A percentile compares a stretch with the other conserved stretches of the same genome.
phyloP scores from a whole-genome alignment of 2,888 invertebrate genomes.

The Dendrolimus pini region DNA sequence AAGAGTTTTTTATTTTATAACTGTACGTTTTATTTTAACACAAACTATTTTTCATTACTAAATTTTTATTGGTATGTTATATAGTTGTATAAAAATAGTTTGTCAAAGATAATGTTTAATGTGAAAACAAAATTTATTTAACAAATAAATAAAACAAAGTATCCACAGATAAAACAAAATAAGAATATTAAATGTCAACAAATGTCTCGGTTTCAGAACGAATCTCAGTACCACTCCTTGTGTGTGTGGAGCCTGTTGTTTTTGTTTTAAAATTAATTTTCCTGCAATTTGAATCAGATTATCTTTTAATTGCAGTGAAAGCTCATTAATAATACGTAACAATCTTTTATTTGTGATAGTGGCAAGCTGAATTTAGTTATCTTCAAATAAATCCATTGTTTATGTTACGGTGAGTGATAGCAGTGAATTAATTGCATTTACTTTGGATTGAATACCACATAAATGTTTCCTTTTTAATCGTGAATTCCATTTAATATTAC shows the following conservation, averaged over 20 bases:
- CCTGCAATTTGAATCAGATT: slow-evolving; percentile 7
- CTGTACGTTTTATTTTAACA: background rate
- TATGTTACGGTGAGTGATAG: slow-evolving; percentile 17
- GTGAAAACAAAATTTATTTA: background rate
- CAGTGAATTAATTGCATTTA: background rate
- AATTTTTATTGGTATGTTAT: background rate
- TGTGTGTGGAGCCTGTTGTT: slow-evolving; percentile 2
- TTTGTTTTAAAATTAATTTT: slow-evolving; percentile 2
- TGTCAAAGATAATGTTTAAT: background rate
- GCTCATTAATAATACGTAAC: background rate
- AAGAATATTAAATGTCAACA: slow-evolving; percentile 4
- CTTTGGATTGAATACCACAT: background rate
- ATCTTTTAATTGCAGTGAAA: background rate
- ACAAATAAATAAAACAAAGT: background rate
- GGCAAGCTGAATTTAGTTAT: background rate
- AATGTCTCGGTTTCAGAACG: slow-evolving; percentile 6
- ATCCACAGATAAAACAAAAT: background rate
- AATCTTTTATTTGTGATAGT: background rate
- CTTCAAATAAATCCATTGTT: slow-evolving; percentile 23
- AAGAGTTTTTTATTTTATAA: no score
- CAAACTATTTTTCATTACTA: background rate
- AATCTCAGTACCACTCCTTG: slow-evolving; percentile 8
- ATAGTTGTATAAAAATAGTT: background rate
- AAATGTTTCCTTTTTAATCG: background rate
- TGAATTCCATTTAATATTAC: background rate